A percentile compares a stretch with the other conserved stretches of the same genome.
Conservation (phyloP, 2,797 vertebrate species). For the Dendrocincla tyrannina region DNA sequence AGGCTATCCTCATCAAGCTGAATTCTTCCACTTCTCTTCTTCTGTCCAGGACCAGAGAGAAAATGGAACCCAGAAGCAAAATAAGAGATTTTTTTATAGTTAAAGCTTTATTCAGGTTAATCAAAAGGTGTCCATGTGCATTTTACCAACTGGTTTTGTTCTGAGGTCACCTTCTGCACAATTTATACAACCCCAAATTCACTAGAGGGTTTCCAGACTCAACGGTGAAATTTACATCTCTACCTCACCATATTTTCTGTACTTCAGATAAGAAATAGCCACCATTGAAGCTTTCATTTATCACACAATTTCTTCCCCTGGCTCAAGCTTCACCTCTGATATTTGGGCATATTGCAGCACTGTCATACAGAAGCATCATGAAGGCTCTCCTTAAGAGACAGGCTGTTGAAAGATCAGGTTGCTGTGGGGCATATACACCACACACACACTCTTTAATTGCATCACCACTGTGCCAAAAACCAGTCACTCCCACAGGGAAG, state of each 20-base stretch:
- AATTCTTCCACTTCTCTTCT: neutral
- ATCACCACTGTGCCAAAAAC: neutral
- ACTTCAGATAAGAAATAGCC: neutral
- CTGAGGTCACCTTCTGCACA: neutral
- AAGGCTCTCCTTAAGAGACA: neutral
- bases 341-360: neutral
- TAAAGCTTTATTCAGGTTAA: neutral
- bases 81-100: neutral
- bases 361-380: neutral
- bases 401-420: neutral
- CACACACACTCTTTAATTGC: fast-evolving
- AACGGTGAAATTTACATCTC: neutral
- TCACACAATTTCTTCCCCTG: neutral
- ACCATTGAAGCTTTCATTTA: neutral
- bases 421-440: neutral
- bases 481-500: neutral
- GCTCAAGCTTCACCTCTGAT: neutral
- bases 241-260: neutral
- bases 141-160: neutral
- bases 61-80: neutral
- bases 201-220: neutral
- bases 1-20: neutral
- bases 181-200: neutral
- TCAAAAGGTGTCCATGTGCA: neutral
- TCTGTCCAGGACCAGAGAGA: neutral